Percentiles rank a stretch among this genome's conserved stretches.
phyloP scores from a whole-genome alignment of 1,140 invertebrate genomes.

The Lordiphosa mommai region DNA sequence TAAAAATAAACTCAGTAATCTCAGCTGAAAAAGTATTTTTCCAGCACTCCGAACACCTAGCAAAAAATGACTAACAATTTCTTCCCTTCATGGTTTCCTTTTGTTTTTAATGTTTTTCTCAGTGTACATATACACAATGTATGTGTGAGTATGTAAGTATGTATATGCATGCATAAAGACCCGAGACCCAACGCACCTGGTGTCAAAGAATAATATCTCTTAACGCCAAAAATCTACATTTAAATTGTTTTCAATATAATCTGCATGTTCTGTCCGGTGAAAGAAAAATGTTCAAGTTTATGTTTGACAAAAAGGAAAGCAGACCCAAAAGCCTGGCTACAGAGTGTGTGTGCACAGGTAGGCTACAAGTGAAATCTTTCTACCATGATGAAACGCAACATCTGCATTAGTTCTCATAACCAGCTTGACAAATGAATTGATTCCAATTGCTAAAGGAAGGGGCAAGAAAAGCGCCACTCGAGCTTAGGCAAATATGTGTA shows the following conservation, averaged over 20 bases:
- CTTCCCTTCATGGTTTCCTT: too few relatives aligned
- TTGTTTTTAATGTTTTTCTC: too few relatives aligned
- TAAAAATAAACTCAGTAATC: too few relatives aligned
- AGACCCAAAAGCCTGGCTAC: slow-evolving; percentile 5
- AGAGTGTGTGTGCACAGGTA: slow-evolving; percentile 8
- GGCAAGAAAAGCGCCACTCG: too few relatives aligned
- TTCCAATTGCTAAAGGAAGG: too few relatives aligned
- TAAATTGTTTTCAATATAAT: slow-evolving; percentile 78
- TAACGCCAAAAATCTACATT: slow-evolving; percentile 65
- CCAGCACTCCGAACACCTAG: too few relatives aligned
- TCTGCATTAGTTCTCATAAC: slow-evolving; percentile 51
- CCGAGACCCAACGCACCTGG: slow-evolving; percentile 40
- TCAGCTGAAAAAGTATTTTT: too few relatives aligned
- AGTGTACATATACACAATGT: too few relatives aligned
- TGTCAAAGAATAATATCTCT: slow-evolving; percentile 56
- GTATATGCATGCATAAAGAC: background rate
- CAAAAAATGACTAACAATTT: too few relatives aligned
- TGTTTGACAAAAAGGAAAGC: slow-evolving; percentile 54
- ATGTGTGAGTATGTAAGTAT: background rate
- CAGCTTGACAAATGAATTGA: background rate
- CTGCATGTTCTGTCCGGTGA: slow-evolving; percentile 63
- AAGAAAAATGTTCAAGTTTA: slow-evolving; percentile 54
- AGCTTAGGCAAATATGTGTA: background rate
- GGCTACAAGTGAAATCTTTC: too few relatives aligned
- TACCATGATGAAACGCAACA: too few relatives aligned